Percentiles rank a stretch among this genome's conserved stretches.
Conservation (phyloP, 2,888 invertebrate genomes). For the Phorcus lineatus region DNA sequence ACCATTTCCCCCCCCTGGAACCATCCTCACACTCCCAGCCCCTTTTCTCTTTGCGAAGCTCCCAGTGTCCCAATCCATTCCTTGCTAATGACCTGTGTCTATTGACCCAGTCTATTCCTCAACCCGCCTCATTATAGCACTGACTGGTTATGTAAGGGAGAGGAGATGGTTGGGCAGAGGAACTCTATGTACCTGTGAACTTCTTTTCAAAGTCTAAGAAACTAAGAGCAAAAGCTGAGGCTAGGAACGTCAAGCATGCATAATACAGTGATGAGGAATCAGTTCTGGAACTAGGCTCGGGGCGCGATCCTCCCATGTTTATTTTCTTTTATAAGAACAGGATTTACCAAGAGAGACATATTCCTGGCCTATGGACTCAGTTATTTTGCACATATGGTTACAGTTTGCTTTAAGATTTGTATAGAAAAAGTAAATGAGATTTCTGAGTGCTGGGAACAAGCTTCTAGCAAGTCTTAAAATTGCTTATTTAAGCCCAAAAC, state of each 20-base stretch:
- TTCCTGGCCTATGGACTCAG: not conserved
- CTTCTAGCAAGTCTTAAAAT: conserved; percentile 2
- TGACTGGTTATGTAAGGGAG: not conserved
- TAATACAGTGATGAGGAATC: not conserved
- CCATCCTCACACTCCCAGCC: too few relatives aligned
- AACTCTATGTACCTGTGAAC: too few relatives aligned
- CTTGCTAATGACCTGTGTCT: too few relatives aligned
- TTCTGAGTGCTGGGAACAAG: not conserved
- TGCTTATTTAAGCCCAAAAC: conserved; percentile 1
- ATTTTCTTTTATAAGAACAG: conserved; percentile 10
- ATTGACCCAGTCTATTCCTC: too few relatives aligned
- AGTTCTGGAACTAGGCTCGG: not conserved
- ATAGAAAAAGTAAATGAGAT: conserved; percentile 11
- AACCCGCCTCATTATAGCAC: not conserved
- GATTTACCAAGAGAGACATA: not conserved
- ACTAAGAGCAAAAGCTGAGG: too few relatives aligned
- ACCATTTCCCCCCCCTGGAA: too few relatives aligned
- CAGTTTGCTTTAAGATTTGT: not conserved
- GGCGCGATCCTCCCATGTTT: not conserved
- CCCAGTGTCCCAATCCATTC: too few relatives aligned
- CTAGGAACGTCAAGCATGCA: not conserved
- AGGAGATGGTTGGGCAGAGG: too few relatives aligned
- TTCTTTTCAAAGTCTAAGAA: too few relatives aligned
- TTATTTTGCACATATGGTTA: not conserved
- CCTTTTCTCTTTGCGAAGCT: too few relatives aligned